Evolutionary conservation across 2,113 vertebrate species (phyloP).

Genomic region (Corydoras sp.): DNA sequence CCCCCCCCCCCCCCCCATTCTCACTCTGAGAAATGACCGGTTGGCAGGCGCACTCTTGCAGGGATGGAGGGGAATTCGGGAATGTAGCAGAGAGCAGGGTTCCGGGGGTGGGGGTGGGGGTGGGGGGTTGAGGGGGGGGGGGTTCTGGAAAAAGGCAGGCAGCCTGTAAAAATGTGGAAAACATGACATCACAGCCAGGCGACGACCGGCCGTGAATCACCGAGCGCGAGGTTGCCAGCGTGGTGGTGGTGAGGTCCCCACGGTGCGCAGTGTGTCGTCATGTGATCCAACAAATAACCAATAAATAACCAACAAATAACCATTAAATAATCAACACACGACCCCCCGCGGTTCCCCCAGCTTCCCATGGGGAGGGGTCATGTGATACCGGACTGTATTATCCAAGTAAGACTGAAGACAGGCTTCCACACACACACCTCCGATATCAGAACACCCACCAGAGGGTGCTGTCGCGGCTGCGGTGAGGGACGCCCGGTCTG

Average conservation of each 20-base stretch:
- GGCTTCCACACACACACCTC: no score
- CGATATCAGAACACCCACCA: no score
- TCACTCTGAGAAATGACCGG: background rate
- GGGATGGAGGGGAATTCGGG: conserved; percentile 14
- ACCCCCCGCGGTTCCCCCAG: no score
- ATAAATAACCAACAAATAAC: no score
- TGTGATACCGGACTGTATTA: no score
- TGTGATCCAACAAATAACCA: no score
- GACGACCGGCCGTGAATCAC: conserved; percentile 52
- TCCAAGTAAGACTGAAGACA: no score
- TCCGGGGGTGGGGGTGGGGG: conserved; percentile 38
- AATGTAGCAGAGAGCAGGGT: conserved; percentile 52
- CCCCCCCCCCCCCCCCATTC: background rate
- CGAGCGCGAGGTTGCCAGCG: conserved; percentile 25
- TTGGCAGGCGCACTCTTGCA: no score
- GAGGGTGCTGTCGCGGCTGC: no score
- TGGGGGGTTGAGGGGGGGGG: conserved; percentile 25
- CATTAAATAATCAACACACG: no score
- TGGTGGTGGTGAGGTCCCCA: conserved; percentile 33
- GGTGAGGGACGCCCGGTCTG: no score
- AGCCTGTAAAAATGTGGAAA: conserved; percentile 50
- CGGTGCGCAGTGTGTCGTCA: conserved; percentile 34
- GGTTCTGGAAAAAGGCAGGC: conserved; percentile 35
- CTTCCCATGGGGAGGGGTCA: no score
- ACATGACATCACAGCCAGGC: conserved; percentile 58